Evolutionary conservation across 2,888 invertebrate species (phyloP), one percentile per base, ranked within the genome.

Genomic region (Acanthosepion esculentum): DNA sequence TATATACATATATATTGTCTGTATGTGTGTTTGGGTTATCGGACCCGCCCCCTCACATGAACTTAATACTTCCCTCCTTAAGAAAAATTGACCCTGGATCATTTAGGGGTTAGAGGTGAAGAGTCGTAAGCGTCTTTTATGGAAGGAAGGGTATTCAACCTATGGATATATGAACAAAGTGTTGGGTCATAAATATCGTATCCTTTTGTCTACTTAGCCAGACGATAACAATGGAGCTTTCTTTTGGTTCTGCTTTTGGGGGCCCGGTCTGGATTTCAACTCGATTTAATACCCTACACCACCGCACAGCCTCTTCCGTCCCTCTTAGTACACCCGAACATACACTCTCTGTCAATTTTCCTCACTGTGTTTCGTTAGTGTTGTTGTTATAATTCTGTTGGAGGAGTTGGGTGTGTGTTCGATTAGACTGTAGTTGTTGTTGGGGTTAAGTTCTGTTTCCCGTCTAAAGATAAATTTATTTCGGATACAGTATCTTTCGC

Each of bases 61-160:
- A 78, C 78, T 78, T 78, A 78, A 78, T 78, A 78, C 78, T 78
- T 78, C n/a, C 18, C 78, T 78, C 78, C 78, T 78, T 78, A 78
- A 33, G 33, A n/a, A 78, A 78, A n/a, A 78, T 78, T 78, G 78
- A n/a, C 78, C 78, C n/a, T n/a, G 78, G 78, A 78, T 78, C 78
- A 78, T 78, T 78, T 78, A 78, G 78, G 78, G 78, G n/a, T 78
- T n/a, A 78, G 6, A 33, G 78, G 78, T 33, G 78, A 78, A 78
- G n/a, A 78, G n/a, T 78, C 78, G n/a, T 78, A 78, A 78, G 78
- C 78, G 78, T 78, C 64, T 78, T 78, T 78, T n/a, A 78, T 78
- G 78, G 78, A 33, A 78, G 78, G 78, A 78, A 64, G 78, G n/a
- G 78, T 33, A 15, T 78, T 78, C 78, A 78, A 33, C 78, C 78